Base-by-base conservation (phyloP, 2,797 vertebrate species). In the Schizopygopsis malacanthus region DNA sequence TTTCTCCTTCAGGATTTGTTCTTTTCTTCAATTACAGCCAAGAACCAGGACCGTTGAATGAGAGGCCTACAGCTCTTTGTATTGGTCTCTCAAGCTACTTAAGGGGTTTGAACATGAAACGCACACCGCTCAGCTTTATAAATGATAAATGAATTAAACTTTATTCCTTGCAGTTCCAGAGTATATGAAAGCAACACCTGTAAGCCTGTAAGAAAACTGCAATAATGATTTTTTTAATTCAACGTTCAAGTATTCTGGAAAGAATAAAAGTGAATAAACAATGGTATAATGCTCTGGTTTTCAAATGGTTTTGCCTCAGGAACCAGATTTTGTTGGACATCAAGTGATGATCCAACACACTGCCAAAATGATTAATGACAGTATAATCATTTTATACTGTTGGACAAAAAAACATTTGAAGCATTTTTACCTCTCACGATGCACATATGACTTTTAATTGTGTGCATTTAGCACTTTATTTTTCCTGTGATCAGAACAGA, bases 131-230 rank as follows among this genome's bases (percentile, higher is more conserved):
- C 63, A 69, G 79, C 80, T 86, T 85, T 47, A 61, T 76, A 88
- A 89, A 87, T 83, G 45, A 61, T 76, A 88, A 89, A 87, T 83
- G 45, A 86, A 89, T 87, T 83, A 41, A 87, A 87, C 81, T 85
- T 89, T 85, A 86, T 86, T 87, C 81, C 78, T 81, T 28, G n/a
- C 43, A 25, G 61, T 76, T 90, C 12, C 41, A 56, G 50, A 81
- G 71, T 73, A 81, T 71, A 82, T 81, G 76, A 84, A 88, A 87
- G 72, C 39, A 75, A 84, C 67, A 79, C 87, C 70, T 85, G 45
- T 79, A 71, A 88, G 87, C 77, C 50, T 69, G 54, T 67, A 70
- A 78, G 41, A 43, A 43, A 87, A 84, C 41, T 77, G 67, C 47
- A 79, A 82, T 79, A 82, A 71, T 61, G 16, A 67, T 54, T 73